A percentile compares a stretch with the other conserved stretches of the same genome.
Conservation (phyloP, 2,888 invertebrate genomes). For the Lasioglossum vierecki region DNA sequence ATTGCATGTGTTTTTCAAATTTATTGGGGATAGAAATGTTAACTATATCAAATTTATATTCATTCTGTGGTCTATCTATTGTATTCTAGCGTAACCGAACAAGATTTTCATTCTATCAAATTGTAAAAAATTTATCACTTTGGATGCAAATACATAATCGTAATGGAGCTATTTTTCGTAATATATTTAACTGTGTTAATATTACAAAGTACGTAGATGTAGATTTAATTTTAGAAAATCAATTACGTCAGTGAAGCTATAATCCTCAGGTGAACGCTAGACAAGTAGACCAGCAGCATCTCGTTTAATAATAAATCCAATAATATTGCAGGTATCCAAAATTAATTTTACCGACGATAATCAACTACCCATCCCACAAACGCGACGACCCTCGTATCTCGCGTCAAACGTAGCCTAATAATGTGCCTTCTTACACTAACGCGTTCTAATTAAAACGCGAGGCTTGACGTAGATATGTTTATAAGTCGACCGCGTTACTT, state of each 20-base stretch:
- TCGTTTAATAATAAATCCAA: not conserved
- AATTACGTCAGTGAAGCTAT: not conserved
- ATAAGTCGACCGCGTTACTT: not conserved
- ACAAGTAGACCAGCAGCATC: not conserved
- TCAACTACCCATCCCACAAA: not conserved
- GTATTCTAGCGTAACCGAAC: not conserved
- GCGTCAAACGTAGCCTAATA: not conserved
- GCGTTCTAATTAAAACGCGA: constrained; percentile 18
- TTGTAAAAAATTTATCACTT: not conserved
- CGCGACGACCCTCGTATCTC: not conserved
- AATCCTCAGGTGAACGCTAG: not conserved
- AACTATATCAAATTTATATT: not conserved
- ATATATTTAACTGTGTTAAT: not conserved
- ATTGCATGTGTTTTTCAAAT: not conserved
- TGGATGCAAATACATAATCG: not conserved
- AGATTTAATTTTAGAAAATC: not conserved
- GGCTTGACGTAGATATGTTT: constrained; percentile 16
- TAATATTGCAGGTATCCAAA: not conserved
- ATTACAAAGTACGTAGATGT: not conserved
- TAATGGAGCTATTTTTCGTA: not conserved
- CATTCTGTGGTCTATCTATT: not conserved
- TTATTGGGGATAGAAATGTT: not conserved
- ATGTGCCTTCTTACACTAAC: not conserved
- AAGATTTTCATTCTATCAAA: not conserved
- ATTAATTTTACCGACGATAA: constrained; percentile 7